Conservation (phyloP, 2,888 invertebrate species). For the Osmoderma eremita region DNA sequence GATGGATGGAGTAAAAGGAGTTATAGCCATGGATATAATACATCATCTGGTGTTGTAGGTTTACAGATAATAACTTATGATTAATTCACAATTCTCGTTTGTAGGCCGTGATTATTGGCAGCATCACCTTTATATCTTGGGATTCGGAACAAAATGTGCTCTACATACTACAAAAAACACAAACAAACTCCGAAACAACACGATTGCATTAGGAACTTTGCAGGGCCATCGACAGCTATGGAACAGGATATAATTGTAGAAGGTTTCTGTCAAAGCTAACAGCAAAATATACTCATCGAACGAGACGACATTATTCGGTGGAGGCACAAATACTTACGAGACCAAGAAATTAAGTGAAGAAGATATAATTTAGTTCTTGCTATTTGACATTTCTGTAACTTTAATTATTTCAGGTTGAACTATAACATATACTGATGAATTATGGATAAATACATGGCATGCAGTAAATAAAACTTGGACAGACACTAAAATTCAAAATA, state of each 20-base stretch:
- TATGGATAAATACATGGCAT: too few species aligned
- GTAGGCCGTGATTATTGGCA: constrained; percentile 14
- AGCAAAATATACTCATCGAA: too few species aligned
- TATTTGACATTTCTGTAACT: too few species aligned
- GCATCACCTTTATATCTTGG: constrained; percentile 10
- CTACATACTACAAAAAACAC: not conserved
- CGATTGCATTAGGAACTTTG: not conserved
- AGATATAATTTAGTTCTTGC: too few species aligned
- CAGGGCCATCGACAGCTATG: constrained; percentile 1
- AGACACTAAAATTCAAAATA: too few species aligned
- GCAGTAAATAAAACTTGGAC: too few species aligned
- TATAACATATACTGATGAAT: too few species aligned
- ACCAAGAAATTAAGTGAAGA: too few species aligned
- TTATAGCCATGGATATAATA: constrained; percentile 27
- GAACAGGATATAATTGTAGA: not conserved
- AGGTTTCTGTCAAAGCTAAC: not conserved
- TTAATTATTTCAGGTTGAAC: too few species aligned
- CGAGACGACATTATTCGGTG: too few species aligned
- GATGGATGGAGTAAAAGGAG: constrained; percentile 25
- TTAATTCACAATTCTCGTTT: not conserved
- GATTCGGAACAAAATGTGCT: constrained; percentile 5
- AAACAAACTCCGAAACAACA: not conserved
- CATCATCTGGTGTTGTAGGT: constrained; percentile 27
- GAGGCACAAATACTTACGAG: too few species aligned
- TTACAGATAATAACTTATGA: not conserved